These are phyloP conservation scores for Catagonus wagneri DNA, from an alignment of 2,113 vertebrate species.

Conservation along the genomic window DNA sequence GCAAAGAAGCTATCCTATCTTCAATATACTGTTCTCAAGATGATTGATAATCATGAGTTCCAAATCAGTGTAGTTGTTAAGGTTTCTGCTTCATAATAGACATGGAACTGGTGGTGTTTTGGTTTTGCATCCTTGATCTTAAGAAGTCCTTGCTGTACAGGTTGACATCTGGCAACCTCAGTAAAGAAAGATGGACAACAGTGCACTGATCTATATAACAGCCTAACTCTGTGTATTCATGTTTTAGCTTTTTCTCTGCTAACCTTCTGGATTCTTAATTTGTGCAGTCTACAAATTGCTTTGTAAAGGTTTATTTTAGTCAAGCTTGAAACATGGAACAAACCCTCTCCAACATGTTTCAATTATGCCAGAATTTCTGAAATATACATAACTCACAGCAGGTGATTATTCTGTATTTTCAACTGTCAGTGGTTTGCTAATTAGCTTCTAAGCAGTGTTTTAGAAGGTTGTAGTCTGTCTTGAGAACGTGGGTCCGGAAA, in stretches of 20 bases:
- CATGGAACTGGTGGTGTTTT: background rate
- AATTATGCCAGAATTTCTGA: slow-evolving; percentile 28
- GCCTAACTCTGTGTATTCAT: background rate
- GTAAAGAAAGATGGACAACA: background rate
- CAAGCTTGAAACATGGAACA: slow-evolving; percentile 39
- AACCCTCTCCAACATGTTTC: background rate
- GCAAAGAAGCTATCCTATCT: background rate
- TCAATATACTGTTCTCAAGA: background rate
- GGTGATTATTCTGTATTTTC: background rate
- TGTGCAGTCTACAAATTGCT: slow-evolving; percentile 7
- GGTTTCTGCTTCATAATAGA: slow-evolving; percentile 35
- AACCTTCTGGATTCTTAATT: slow-evolving; percentile 18
- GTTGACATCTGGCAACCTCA: slow-evolving; percentile 15
- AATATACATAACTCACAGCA: slow-evolving; percentile 3
- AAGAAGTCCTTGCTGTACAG: background rate
- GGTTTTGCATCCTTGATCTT: slow-evolving; percentile 14
- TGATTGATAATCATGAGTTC: slow-evolving; percentile 42
- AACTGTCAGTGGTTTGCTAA: background rate
- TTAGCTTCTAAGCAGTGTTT: slow-evolving; percentile 6
- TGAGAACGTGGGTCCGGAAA: slow-evolving; percentile 44
- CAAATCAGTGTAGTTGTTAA: background rate
- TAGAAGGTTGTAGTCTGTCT: slow-evolving; percentile 32
- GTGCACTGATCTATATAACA: background rate
- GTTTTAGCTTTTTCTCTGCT: background rate
- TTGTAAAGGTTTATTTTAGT: slow-evolving; percentile 39